Conservation (phyloP, 2,113 vertebrate genomes). For the Hippolais icterina region DNA sequence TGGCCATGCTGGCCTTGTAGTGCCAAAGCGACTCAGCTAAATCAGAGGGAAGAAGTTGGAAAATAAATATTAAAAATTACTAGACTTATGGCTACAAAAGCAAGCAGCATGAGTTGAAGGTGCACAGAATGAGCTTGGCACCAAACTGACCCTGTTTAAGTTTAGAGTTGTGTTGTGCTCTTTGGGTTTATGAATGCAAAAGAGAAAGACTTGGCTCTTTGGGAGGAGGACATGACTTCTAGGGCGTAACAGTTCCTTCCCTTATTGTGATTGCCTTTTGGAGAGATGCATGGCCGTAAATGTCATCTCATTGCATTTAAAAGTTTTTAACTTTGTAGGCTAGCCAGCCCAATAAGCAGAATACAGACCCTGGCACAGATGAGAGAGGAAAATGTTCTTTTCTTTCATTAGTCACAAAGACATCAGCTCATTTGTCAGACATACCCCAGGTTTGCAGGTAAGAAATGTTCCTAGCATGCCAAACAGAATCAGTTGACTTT, state of each 20-base stretch:
- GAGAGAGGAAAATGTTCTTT: neutral
- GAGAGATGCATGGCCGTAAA: neutral
- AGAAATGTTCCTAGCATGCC: neutral
- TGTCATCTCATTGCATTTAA: neutral
- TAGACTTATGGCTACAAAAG: neutral
- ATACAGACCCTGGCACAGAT: neutral
- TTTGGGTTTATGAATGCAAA: neutral
- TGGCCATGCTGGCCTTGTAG: neutral
- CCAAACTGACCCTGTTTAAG: neutral
- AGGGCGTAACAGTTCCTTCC: neutral
- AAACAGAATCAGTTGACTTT: neutral
- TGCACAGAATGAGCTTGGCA: neutral
- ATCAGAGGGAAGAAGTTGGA: neutral
- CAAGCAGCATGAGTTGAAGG: neutral
- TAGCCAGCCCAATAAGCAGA: neutral
- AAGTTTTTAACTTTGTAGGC: neutral
- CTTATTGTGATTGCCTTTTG: neutral
- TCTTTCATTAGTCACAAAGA: neutral
- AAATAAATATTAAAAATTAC: neutral
- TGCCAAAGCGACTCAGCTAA: neutral
- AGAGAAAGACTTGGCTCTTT: neutral
- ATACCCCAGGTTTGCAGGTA: neutral
- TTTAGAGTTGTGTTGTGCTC: neutral
- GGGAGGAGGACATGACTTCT: neutral
- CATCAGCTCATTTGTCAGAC: neutral